phyloP scores from a whole-genome alignment of 64 coral and sea anemone species.

The Acropora yongei region DNA sequence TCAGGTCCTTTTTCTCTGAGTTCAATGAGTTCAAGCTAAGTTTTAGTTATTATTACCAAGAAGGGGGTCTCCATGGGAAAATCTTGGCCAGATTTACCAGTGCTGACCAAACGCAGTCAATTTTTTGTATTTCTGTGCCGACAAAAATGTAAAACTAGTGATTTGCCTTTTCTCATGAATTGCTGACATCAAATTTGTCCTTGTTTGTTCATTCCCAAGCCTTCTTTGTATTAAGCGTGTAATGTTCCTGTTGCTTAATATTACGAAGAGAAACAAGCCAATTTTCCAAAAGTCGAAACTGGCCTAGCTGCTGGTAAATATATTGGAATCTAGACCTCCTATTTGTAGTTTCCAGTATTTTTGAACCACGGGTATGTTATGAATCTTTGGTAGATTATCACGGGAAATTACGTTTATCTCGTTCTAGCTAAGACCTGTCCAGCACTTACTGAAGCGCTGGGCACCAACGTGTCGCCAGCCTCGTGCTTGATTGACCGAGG shows the following conservation, averaged over 20 bases:
- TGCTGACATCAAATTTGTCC: too few relatives aligned
- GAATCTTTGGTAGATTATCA: background rate
- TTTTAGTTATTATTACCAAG: background rate
- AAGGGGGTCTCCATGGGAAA: background rate
- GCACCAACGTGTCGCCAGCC: conserved; percentile 29
- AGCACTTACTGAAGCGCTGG: background rate
- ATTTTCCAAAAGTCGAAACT: background rate
- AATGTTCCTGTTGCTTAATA: background rate
- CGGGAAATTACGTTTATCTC: background rate
- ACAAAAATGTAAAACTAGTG: too few relatives aligned
- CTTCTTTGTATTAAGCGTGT: too few relatives aligned
- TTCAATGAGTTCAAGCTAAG: too few relatives aligned
- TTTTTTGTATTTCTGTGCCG: too few relatives aligned
- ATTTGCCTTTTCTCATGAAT: too few relatives aligned
- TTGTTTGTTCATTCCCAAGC: too few relatives aligned
- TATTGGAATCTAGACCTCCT: background rate
- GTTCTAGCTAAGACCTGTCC: conserved; percentile 15
- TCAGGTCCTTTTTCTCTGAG: too few relatives aligned
- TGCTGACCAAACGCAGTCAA: background rate
- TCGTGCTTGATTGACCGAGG: conserved; percentile 35
- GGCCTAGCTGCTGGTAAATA: background rate
- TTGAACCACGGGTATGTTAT: too few relatives aligned
- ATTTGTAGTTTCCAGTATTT: too few relatives aligned
- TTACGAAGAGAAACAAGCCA: background rate
- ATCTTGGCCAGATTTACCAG: background rate